These are phyloP conservation scores for Cyanocitta stelleri DNA, from an alignment of 2,113 vertebrate species.

Conservation along the genomic window DNA sequence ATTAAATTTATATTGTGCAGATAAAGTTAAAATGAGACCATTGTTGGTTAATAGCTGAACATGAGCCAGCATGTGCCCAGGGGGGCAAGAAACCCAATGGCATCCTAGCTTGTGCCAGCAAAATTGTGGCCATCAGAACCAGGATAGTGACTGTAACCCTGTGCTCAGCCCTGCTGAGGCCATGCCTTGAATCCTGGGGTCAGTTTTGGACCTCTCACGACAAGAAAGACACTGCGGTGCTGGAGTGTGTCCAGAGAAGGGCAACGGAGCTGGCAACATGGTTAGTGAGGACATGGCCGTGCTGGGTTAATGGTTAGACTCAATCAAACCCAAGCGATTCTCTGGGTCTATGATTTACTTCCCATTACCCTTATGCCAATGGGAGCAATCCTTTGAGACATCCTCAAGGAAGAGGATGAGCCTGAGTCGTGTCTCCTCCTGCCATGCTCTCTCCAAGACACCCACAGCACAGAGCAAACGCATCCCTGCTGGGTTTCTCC, in stretches of 20 bases:
- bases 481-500: neutral
- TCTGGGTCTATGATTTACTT: neutral
- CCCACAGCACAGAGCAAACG: neutral
- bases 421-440: neutral
- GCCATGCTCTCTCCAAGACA: neutral
- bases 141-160: neutral
- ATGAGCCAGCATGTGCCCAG: neutral
- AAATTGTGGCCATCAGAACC: neutral
- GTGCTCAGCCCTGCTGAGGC: neutral
- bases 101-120: neutral
- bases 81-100: neutral
- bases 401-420: neutral
- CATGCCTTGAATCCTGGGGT: neutral
- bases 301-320: neutral
- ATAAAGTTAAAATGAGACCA: neutral
- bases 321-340: rapidly evolving
- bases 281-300: neutral
- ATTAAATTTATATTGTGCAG: neutral
- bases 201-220: neutral
- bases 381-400: neutral
- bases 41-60: neutral
- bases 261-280: rapidly evolving
- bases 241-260: neutral
- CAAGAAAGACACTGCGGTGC: neutral
- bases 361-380: neutral